Evolutionary conservation across 1,140 invertebrate genomes (phyloP), one percentile per base, ranked within the genome.

Genomic region (Melitaea cinxia): DNA sequence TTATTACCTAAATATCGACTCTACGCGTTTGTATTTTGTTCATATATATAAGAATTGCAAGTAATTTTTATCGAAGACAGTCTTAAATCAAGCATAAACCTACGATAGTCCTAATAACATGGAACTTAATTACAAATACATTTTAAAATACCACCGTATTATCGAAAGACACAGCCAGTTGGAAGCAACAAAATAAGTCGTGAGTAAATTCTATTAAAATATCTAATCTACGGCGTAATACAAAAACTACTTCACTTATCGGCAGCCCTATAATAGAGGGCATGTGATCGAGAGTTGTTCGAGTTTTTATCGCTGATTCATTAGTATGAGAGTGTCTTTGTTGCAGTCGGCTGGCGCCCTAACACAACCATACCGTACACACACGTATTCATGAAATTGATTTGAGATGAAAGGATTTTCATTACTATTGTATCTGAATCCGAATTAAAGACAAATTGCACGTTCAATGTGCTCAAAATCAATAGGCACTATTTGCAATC

Each of bases 281-380:
- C 71, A 80, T 80, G 72, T 84, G 84, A 85, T 87, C 78, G 82
- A 81, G 82, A 78, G 80, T 82, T 82, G 80, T 80, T 82, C 78
- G 75, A 78, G 78, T 83, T 88, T 86, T 85, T 85, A 85, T 88
- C 80, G 77, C 74, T 84, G 82, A 85, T 83, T 88, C 83, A 88
- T 88, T 88, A 85, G 82, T 82, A 82, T 75, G 78, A 85, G 83
- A 83, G 83, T 80, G 77, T 85, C 83, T 85, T 85, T 88, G 83
- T 85, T 80, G 75, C 73, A 64, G 69, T 70, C 73, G 63, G 69
- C 62, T 65, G 70, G 59, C 71, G 73, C 71, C 71, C 76, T 72
- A 72, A 67, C 70, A 63, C 72, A 76, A 71, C 70, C 73, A 58
- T 53, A 17, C 21, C 49, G 39, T 30, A 60, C 47, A 42, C 70